Conservation (phyloP, 2,888 invertebrate genomes). For the Malthinus seriepunctatus region DNA sequence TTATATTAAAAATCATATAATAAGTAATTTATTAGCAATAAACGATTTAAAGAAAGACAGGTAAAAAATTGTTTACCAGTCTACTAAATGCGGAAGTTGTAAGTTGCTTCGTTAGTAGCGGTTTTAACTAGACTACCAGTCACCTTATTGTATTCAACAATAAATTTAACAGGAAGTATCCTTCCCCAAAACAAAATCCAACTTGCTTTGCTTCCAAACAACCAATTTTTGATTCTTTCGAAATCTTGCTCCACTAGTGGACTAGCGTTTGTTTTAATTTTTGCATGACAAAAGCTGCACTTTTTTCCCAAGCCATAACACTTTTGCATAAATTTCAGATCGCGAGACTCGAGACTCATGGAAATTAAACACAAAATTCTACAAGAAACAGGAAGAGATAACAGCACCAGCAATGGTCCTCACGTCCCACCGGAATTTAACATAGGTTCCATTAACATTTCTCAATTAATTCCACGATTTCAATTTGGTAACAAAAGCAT, state of each 20-base stretch:
- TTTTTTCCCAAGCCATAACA: too few species aligned
- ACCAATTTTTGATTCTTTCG: not conserved
- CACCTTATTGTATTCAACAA: conserved; percentile 9
- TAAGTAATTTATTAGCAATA: conserved; percentile 34
- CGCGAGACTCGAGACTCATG: conserved; percentile 25
- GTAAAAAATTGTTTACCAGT: conserved; percentile 31
- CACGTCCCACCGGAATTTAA: too few species aligned
- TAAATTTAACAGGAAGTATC: not conserved
- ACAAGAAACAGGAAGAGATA: conserved; percentile 23
- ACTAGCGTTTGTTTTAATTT: too few species aligned
- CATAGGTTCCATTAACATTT: conserved; percentile 6
- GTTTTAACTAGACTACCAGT: conserved; percentile 22
- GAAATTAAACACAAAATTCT: conserved; percentile 26
- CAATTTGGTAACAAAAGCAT: conserved; percentile 3
- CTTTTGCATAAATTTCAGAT: conserved; percentile 6
- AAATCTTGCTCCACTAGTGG: not conserved
- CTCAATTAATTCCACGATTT: conserved; percentile 4
- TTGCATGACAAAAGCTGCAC: too few species aligned
- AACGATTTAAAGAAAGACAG: conserved; percentile 29
- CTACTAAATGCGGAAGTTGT: conserved; percentile 26
- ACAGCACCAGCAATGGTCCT: not conserved
- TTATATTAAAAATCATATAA: conserved; percentile 32
- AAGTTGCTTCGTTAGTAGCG: conserved; percentile 17
- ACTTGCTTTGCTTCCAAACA: too few species aligned
- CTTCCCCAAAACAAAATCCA: not conserved